Evolutionary conservation across 2,888 invertebrate genomes (phyloP).

Genomic region (Prostheceraeus crozeri): DNA sequence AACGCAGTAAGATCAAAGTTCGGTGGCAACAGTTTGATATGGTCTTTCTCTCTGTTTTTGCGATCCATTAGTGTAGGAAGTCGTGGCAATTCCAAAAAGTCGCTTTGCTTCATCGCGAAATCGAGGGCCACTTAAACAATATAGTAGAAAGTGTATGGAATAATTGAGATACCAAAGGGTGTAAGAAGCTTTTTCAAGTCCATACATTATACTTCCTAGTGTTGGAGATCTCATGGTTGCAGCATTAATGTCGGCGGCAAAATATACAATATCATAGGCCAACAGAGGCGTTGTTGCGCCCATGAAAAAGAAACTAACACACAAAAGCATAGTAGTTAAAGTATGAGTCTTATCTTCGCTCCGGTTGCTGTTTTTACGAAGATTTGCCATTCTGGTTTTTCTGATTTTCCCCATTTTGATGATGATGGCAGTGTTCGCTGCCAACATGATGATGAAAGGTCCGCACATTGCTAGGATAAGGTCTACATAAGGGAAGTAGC

Average conservation of each 20-base stretch:
- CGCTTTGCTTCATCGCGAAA: conserved; percentile 33
- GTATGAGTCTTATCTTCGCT: conserved; percentile 31
- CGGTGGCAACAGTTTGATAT: too few relatives aligned
- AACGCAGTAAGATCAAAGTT: too few relatives aligned
- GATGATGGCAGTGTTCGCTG: conserved; percentile 33
- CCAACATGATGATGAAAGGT: conserved; percentile 34
- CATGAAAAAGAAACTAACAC: conserved; percentile 35
- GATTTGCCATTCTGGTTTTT: conserved; percentile 29
- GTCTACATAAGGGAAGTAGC: conserved; percentile 33
- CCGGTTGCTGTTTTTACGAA: conserved; percentile 19
- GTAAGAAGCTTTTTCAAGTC: conserved; percentile 28
- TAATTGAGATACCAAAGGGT: conserved; percentile 34
- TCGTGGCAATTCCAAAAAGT: conserved; percentile 34
- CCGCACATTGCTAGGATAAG: conserved; percentile 19
- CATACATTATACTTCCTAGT: conserved; percentile 27
- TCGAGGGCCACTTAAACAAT: conserved; percentile 35
- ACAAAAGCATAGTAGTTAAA: conserved; percentile 32
- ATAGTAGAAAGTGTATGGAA: conserved; percentile 34
- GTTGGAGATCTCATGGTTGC: conserved; percentile 1
- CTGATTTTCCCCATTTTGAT: conserved; percentile 32
- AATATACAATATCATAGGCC: conserved; percentile 29
- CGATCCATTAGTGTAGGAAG: too few relatives aligned
- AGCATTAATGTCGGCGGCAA: conserved; percentile 22
- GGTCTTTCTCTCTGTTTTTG: too few relatives aligned
- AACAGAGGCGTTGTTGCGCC: conserved; percentile 28